Percentiles rank a stretch among this genome's conserved stretches.
Evolutionary conservation across 2,797 vertebrate species (phyloP).

Genomic region (Varecia variegata): DNA sequence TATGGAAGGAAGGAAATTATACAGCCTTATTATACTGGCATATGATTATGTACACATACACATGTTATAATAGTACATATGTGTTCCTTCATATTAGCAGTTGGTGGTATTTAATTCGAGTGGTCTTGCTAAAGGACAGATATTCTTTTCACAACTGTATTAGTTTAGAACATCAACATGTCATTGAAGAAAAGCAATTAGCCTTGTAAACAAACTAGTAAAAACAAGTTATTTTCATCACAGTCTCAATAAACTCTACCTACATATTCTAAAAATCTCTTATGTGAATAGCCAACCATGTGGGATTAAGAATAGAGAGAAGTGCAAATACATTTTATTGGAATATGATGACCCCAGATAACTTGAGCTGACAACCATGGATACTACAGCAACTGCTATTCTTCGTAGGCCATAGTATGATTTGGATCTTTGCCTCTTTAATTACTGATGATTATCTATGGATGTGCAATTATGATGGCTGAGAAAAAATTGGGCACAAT

Average conservation of each 20-base stretch:
- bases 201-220: slow-evolving; percentile 1
- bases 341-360: not conserved
- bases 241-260: slow-evolving; percentile 8
- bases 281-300: slow-evolving; percentile 6
- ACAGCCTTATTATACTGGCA: not conserved
- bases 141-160: not conserved
- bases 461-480: not conserved
- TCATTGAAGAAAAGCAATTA: not conserved
- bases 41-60: not conserved
- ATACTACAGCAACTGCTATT: not conserved
- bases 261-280: not conserved
- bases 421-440: slow-evolving; percentile 25
- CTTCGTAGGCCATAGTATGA: not conserved
- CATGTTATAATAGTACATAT: not conserved
- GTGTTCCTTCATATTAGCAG: not conserved
- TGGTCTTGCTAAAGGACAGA: not conserved
- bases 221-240: slow-evolving; percentile 24
- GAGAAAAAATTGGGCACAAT: not conserved
- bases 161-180: slow-evolving; percentile 30
- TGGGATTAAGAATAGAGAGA: not conserved
- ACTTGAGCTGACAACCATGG: not conserved
- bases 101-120: not conserved
- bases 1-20: slow-evolving; percentile 38
- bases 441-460: slow-evolving; percentile 5
- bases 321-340: not conserved